Conservation (phyloP, 2,797 vertebrate genomes). For the Enteromius unitaeniatus region DNA sequence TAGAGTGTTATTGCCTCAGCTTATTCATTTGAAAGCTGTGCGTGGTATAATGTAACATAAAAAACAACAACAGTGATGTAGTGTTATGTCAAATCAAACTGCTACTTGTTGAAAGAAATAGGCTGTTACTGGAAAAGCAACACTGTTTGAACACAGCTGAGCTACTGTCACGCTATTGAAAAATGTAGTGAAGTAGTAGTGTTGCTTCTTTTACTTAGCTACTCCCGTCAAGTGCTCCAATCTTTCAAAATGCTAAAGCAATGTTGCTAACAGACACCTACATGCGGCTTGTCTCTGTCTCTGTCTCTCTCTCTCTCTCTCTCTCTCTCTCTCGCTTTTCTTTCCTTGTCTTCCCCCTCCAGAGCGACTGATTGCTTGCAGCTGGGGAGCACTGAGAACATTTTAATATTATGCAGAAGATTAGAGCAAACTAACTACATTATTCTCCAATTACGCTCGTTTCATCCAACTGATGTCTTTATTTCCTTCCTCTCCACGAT, state of each 20-base stretch:
- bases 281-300: conserved; percentile 50
- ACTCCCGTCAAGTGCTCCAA: neutral
- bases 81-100: conserved; percentile 6
- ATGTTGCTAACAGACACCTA: conserved; percentile 39
- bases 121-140: conserved; percentile 4
- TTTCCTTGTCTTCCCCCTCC: conserved; percentile 64
- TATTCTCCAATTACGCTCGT: conserved; percentile 91
- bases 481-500: conserved; percentile 89
- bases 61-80: neutral
- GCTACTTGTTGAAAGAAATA: conserved; percentile 34
- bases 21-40: neutral
- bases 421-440: conserved; percentile 92
- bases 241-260: conserved; percentile 11
- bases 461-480: conserved; percentile 90
- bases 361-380: conserved; percentile 89
- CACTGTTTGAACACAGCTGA: conserved; percentile 15
- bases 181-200: neutral
- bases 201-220: neutral
- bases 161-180: neutral
- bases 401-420: conserved; percentile 92
- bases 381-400: conserved; percentile 85
- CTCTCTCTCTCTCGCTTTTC: conserved; percentile 61
- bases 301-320: conserved; percentile 30
- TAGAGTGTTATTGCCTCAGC: neutral
- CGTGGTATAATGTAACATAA: neutral